Conservation (phyloP, 2,113 vertebrate species). For the Cololabis saira region DNA sequence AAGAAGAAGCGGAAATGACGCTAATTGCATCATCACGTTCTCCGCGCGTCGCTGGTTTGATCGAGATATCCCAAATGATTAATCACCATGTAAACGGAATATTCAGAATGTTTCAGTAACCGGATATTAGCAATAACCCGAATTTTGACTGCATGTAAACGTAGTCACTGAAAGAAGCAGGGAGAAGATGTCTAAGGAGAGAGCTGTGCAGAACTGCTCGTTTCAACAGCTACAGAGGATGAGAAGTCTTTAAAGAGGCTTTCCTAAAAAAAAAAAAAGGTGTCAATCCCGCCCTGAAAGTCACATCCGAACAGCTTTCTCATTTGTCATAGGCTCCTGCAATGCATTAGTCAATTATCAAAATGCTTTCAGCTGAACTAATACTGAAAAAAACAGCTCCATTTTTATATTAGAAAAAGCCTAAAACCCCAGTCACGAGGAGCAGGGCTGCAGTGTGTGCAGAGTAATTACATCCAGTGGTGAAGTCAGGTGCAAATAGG, state of each 20-base stretch:
- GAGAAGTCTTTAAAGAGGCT: conserved; percentile 8
- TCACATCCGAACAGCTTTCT: conserved; percentile 24
- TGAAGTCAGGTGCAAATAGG: conserved; percentile 51
- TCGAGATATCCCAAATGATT: no score
- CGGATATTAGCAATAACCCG: no score
- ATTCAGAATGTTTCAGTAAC: no score
- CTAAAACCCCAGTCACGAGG: conserved; percentile 35
- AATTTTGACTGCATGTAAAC: no score
- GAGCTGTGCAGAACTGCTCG: neutral
- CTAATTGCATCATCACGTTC: no score
- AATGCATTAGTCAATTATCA: conserved; percentile 49
- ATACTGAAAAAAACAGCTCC: conserved; percentile 5
- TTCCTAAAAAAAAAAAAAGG: conserved; percentile 11
- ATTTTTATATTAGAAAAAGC: conserved; percentile 21
- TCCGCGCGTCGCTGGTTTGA: no score
- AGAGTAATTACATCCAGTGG: conserved; percentile 39
- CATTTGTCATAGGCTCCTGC: conserved; percentile 46
- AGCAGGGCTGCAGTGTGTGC: conserved; percentile 13
- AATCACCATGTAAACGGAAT: no score
- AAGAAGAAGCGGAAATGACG: no score
- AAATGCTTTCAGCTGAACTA: conserved; percentile 49
- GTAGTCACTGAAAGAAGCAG: neutral
- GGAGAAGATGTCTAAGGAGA: conserved; percentile 10
- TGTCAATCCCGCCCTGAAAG: conserved; percentile 17
- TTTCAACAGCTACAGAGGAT: conserved; percentile 20